Percentiles rank a stretch among this genome's conserved stretches.
phyloP scores from a whole-genome alignment of 1,140 invertebrate genomes.

The Lasaia peninsularis region DNA sequence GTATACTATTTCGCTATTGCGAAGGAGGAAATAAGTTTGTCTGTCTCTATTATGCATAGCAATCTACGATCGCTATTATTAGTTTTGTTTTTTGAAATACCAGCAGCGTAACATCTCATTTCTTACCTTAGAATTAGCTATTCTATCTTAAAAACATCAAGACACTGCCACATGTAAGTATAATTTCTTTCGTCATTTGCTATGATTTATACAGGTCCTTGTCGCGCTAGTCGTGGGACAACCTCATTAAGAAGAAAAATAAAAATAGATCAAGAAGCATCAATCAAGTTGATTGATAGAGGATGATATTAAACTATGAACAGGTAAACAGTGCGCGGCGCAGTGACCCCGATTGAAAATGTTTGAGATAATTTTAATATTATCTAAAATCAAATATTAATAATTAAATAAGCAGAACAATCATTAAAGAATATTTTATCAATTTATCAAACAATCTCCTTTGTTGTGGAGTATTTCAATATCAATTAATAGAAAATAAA shows the following conservation, averaged over 20 bases:
- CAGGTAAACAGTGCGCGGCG: slow-evolving; percentile 35
- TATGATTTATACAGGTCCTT: slow-evolving; percentile 7
- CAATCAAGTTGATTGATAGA: slow-evolving; percentile 56
- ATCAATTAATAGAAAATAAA: too few relatives aligned
- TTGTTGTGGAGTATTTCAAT: too few relatives aligned
- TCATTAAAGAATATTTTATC: too few relatives aligned
- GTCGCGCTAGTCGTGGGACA: neutral
- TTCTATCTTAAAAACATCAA: slow-evolving; percentile 16
- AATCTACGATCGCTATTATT: too few relatives aligned
- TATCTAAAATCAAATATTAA: neutral
- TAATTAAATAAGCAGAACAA: too few relatives aligned
- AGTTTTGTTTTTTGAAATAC: too few relatives aligned
- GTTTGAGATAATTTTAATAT: neutral
- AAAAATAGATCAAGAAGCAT: slow-evolving; percentile 36
- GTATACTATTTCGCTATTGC: too few relatives aligned
- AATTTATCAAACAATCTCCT: too few relatives aligned
- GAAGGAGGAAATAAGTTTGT: too few relatives aligned
- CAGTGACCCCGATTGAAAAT: slow-evolving; percentile 34
- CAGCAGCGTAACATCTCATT: too few relatives aligned
- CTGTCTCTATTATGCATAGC: too few relatives aligned
- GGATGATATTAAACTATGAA: slow-evolving; percentile 23
- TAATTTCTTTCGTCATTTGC: slow-evolving; percentile 12
- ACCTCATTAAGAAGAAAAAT: slow-evolving; percentile 41
- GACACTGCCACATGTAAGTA: slow-evolving; percentile 11
- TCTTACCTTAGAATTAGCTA: neutral